phyloP scores from a whole-genome alignment of 2,797 vertebrate genomes.

The Leptodactylus fallax region DNA sequence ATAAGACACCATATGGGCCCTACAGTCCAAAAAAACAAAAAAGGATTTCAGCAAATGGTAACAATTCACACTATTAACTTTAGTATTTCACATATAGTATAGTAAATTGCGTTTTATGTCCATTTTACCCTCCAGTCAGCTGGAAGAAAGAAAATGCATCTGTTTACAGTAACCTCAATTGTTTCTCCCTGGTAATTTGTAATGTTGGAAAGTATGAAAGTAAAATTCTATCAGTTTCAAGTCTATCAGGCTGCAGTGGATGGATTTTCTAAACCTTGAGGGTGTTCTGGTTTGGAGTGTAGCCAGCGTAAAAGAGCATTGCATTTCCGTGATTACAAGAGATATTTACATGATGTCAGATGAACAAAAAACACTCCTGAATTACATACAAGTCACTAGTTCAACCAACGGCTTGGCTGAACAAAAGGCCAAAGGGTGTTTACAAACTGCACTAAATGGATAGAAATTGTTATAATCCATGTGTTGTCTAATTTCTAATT shows the following conservation, averaged over 20 bases:
- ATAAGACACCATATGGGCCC: too few relatives aligned
- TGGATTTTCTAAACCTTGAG: background rate
- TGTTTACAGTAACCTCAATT: conserved; percentile 36
- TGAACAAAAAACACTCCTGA: background rate
- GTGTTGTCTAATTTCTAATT: background rate
- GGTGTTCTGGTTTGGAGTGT: conserved; percentile 22
- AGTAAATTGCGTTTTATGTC: conserved; percentile 23
- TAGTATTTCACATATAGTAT: background rate
- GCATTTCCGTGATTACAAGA: conserved; percentile 11
- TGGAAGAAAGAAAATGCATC: conserved; percentile 20
- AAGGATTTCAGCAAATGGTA: background rate
- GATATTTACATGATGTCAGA: background rate
- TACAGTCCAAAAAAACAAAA: background rate
- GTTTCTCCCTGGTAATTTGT: conserved; percentile 11
- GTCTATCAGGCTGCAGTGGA: conserved; percentile 12
- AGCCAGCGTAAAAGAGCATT: background rate
- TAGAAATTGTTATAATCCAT: background rate
- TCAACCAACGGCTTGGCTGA: background rate
- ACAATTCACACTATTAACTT: background rate
- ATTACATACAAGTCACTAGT: conserved; percentile 14
- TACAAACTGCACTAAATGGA: background rate
- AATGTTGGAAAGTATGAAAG: conserved; percentile 17
- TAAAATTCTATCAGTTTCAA: conserved; percentile 31
- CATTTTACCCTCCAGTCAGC: conserved; percentile 4
- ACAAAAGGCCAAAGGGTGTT: background rate